phyloP scores from a whole-genome alignment of 1,140 invertebrate genomes.

The Macrobrachium rosenbergii region DNA sequence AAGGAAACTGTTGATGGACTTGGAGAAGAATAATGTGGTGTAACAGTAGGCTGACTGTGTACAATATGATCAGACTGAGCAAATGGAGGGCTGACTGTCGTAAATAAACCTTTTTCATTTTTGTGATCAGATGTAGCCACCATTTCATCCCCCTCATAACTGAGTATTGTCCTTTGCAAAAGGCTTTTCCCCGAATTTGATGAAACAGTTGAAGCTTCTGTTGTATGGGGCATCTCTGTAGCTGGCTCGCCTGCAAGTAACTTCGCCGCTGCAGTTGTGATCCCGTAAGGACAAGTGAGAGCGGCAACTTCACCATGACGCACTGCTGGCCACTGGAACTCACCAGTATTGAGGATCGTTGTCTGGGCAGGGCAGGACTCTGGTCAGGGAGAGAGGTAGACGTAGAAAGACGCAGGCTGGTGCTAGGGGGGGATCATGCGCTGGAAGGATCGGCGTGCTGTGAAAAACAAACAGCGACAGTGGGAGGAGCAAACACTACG shows the following conservation, averaged over 20 bases:
- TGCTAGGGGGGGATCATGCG: background rate
- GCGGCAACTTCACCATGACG: slow-evolving; percentile 66
- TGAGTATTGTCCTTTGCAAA: too few species aligned
- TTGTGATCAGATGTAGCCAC: too few species aligned
- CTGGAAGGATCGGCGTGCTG: slow-evolving; percentile 20
- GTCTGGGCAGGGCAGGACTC: slow-evolving; percentile 67
- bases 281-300: slow-evolving; percentile 68
- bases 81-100: too few species aligned
- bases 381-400: slow-evolving; percentile 61
- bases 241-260: too few species aligned
- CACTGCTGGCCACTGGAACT: slow-evolving; percentile 68
- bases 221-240: background rate
- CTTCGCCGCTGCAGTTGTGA: background rate
- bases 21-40: too few species aligned
- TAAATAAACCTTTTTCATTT: too few species aligned
- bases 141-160: too few species aligned
- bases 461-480: slow-evolving; percentile 27
- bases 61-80: too few species aligned
- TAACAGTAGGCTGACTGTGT: too few species aligned
- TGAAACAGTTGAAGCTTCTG: background rate
- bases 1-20: too few species aligned
- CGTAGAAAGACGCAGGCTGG: slow-evolving; percentile 44
- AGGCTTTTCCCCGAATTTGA: too few species aligned
- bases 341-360: slow-evolving; percentile 66
- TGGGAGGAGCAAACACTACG: background rate